A percentile compares a stretch with the other conserved stretches of the same genome.
Conservation (phyloP, 2,113 vertebrate genomes). For the Dasyprocta punctata region DNA sequence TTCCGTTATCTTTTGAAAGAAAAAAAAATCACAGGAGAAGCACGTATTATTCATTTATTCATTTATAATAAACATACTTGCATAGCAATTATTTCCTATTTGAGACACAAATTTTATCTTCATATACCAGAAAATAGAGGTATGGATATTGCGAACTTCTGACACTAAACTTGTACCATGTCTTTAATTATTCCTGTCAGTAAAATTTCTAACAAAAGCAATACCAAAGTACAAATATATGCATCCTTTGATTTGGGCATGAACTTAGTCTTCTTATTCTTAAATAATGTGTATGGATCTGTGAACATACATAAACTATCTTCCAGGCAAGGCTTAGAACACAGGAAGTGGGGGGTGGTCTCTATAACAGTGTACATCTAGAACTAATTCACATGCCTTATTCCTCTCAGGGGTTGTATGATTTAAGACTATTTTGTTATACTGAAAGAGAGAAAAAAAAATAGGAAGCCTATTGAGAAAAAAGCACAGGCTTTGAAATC, state of each 20-base stretch:
- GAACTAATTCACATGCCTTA: neutral
- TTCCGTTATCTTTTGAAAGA: conserved; percentile 91
- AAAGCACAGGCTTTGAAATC: neutral
- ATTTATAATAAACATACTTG: neutral
- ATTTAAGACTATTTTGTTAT: neutral
- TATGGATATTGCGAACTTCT: neutral
- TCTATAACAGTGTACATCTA: neutral
- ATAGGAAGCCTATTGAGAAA: neutral
- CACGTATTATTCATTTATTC: neutral
- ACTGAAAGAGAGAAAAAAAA: neutral
- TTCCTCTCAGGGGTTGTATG: neutral
- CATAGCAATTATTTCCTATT: neutral
- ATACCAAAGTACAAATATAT: neutral
- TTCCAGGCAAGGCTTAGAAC: neutral
- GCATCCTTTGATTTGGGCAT: neutral
- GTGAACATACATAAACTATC: neutral
- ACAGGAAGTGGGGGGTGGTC: neutral
- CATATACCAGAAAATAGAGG: neutral
- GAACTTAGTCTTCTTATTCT: neutral
- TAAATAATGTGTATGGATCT: neutral
- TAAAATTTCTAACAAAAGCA: conserved; percentile 27
- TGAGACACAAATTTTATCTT: neutral
- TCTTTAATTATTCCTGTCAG: neutral
- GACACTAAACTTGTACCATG: neutral
- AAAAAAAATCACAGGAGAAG: neutral